Evolutionary conservation across 2,888 invertebrate species (phyloP), one percentile per base, ranked within the genome.

Genomic region (Heliconius ethilla): DNA sequence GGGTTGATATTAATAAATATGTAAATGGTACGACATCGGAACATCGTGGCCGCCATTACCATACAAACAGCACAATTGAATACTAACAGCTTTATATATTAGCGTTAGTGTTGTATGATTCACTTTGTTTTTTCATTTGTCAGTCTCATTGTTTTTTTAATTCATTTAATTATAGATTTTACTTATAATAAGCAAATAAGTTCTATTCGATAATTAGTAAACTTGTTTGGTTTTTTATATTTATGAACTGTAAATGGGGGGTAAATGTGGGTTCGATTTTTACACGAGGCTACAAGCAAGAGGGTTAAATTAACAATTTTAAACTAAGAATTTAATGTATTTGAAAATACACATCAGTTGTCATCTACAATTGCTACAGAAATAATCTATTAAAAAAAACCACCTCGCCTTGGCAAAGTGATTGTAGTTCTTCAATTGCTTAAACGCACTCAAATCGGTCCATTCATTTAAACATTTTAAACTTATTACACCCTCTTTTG

Each of bases 1-100:
- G 62, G 25, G 55, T 25, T 33, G n/a, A n/a, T 75, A 76, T 77
- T 78, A 78, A 80, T 80, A 80, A 76, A 80, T 80, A 80, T 80
- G 80, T 76, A 78, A 80, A 80, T 80, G 63, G 63, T 45, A 18
- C 62, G 29, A 77, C 37, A 80, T 75, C 78, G 51, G 76, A 76
- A 72, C 75, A 73, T 74, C 75, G 76, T 75, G 75, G 66, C 75
- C 80, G 75, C 75, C 70, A 80, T 80, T 80, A 76, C 78, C 80
- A 80, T 80, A 80, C 78, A 80, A 78, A 80, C 78, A 74, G 75
- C 76, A 70, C 76, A 78, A 80, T 80, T 80, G 80, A 80, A 80
- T 80, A 78, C 75, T 78, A 72, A 80, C 51, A 75, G 74, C 40
- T 73, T 69, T 67, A 62, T 79, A 63, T 76, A 67, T 76, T 73